Conservation (phyloP, 2,888 invertebrate genomes). For the Apoderus coryli region DNA sequence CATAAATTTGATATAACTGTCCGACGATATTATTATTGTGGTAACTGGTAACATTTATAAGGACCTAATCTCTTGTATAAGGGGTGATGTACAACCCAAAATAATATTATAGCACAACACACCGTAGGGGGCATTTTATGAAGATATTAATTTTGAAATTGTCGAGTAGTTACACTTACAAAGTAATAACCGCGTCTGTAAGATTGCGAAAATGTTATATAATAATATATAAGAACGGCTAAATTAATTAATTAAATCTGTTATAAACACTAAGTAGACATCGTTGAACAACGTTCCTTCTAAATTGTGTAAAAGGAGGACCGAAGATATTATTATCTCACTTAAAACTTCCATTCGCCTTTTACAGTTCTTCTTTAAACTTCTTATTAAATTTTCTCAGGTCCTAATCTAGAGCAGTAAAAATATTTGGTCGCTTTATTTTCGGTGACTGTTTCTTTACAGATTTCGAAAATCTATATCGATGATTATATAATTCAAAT, state of each 20-base stretch:
- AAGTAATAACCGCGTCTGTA: conserved; percentile 34
- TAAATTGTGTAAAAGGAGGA: too few relatives aligned
- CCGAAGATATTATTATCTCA: too few relatives aligned
- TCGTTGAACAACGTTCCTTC: too few relatives aligned
- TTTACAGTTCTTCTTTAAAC: too few relatives aligned
- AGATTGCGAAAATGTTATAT: conserved; percentile 33
- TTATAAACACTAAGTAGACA: conserved; percentile 32
- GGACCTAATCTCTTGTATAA: conserved; percentile 28
- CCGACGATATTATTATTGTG: conserved; percentile 1
- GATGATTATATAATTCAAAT: too few relatives aligned
- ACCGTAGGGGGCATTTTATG: conserved; percentile 33
- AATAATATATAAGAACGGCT: conserved; percentile 30
- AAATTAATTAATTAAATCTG: conserved; percentile 36
- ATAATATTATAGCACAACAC: conserved; percentile 27
- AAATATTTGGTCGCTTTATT: too few relatives aligned
- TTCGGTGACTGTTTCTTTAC: too few relatives aligned
- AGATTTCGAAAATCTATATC: too few relatives aligned
- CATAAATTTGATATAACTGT: background rate
- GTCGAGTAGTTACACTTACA: conserved; percentile 34
- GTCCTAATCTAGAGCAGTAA: too few relatives aligned
- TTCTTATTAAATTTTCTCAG: too few relatives aligned
- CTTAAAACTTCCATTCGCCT: too few relatives aligned
- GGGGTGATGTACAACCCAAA: conserved; percentile 28
- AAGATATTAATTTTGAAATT: conserved; percentile 34
- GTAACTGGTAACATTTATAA: background rate